Evolutionary conservation across 2,888 invertebrate species (phyloP), one percentile per base, ranked within the genome.

Genomic region (Bhutanitis thaidina): DNA sequence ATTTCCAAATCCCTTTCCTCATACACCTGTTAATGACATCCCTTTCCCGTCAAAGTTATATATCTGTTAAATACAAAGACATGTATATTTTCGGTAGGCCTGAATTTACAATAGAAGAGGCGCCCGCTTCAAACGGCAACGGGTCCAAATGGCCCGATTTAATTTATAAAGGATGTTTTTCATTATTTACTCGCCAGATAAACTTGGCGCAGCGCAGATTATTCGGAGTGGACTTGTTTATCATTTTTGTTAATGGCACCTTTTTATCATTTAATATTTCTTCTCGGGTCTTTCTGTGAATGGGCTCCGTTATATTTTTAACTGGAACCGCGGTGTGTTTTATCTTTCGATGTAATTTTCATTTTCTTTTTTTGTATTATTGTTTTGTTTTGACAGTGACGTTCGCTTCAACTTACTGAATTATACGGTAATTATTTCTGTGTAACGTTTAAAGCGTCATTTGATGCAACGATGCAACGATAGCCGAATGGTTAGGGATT

Each of bases 91-190:
- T 12, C 14, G 29, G 37, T 20, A 20, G 37, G 3, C 37, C 25
- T 15, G 37, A 15, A 16, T 13, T 9, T 2, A 39, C 38, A 38
- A 39, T 38, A 12, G 16, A 27, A 32, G 34, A 20, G 34, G 32
- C 7, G 39, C 10, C 38, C 14, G 20, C 39, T 29, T 15, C 38
- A 16, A 38, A 32, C 46, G 37, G 36, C 46, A 46, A 39, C 40
- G 29, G 10, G 40, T 29, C 43, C 43, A 16, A 41, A 41, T 43
- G 59, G 58, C 57, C 58, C 58, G 65, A 69, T 71, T 74, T 69
- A 69, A 71, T 75, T 74, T 71, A 72, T 66, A 69, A 70, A 60
- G 64, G 64, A 62, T 65, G 67, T 69, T 69, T 69, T 71, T 69
- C 73, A 75, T 75, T 73, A 74, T 74, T 73, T 72, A 65, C 61